Conservation (phyloP, 2,888 invertebrate genomes). For the Amorpha juglandis region DNA sequence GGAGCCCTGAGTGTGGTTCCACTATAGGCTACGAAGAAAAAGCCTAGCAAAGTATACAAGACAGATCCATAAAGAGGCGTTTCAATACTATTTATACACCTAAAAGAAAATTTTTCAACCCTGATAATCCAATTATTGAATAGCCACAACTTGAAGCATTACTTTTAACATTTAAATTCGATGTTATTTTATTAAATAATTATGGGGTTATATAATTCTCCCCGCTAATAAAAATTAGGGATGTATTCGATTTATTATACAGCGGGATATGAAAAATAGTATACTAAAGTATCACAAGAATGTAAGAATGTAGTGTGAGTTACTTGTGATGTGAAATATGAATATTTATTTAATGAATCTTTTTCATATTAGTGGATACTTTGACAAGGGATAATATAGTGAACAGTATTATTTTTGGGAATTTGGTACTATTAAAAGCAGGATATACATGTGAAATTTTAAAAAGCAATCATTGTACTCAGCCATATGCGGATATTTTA, state of each 20-base stretch:
- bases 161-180: slow-evolving; percentile 80
- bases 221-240: slow-evolving; percentile 58
- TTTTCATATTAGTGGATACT: background rate
- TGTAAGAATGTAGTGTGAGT: background rate
- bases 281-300: slow-evolving; percentile 21
- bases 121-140: slow-evolving; percentile 82
- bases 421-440: background rate
- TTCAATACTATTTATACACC: slow-evolving; percentile 45
- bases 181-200: slow-evolving; percentile 72
- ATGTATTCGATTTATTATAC: slow-evolving; percentile 30
- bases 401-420: background rate
- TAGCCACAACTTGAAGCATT: slow-evolving; percentile 74
- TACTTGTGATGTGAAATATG: slow-evolving; percentile 5
- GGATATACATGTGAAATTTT: background rate
- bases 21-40: slow-evolving; percentile 50
- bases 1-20: slow-evolving; percentile 36
- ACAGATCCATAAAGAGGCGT: slow-evolving; percentile 53
- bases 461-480: background rate
- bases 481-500: background rate
- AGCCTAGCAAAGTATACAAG: slow-evolving; percentile 69
- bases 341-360: background rate
- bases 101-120: slow-evolving; percentile 76
- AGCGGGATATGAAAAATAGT: slow-evolving; percentile 20
- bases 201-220: slow-evolving; percentile 56
- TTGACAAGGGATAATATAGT: background rate